Base-by-base conservation (phyloP, 2,797 vertebrate species). In the Staurois parvus region DNA sequence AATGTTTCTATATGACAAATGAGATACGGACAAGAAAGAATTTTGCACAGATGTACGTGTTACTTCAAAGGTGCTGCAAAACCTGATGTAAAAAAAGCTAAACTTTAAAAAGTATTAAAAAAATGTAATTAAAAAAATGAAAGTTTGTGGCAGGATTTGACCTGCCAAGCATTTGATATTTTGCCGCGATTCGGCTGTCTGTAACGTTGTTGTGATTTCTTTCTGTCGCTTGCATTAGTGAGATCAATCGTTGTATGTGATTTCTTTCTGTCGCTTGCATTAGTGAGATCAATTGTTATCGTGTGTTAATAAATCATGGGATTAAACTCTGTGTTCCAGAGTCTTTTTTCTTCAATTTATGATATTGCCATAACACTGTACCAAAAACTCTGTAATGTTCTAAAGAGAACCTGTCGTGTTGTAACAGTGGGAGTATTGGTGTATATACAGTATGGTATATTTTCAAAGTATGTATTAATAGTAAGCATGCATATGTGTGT, bases 171-270 rank as follows among this genome's bases (percentile, higher is more conserved):
- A 83, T 86, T 86, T 86, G 74, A 86, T 86, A 86, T 86, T 86
- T 81, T 83, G 80, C 85, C 52, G 37, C 69, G 56, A 2, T 72
- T 72, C 69, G 84, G 73, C 84, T 66, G 85, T 83, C 68, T 78
- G 79, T 86, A 78, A 77, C 40, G 85, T 86, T 6, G 32, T 86
- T 56, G 85, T 86, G 67, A 62, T 76, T 81, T 82, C 62, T 86
- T 86, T 86, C 74, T 72, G 79, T 86, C 76, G 85, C 85, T 86
- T 86, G 85, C 85, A 78, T 78, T 86, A 86, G 85, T 86, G 75
- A 76, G 66, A 84, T 84, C 79, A 70, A 70, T 82, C 67, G 85
- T 86, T 86, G n/a, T n/a, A n/a, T 56, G 85, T 86, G 67, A 62
- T 76, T 81, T 82, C 62, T 86, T 86, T 86, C 74, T 72, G 79